Base-by-base conservation (phyloP, 2,888 invertebrate genomes). In the Meta bourneti region DNA sequence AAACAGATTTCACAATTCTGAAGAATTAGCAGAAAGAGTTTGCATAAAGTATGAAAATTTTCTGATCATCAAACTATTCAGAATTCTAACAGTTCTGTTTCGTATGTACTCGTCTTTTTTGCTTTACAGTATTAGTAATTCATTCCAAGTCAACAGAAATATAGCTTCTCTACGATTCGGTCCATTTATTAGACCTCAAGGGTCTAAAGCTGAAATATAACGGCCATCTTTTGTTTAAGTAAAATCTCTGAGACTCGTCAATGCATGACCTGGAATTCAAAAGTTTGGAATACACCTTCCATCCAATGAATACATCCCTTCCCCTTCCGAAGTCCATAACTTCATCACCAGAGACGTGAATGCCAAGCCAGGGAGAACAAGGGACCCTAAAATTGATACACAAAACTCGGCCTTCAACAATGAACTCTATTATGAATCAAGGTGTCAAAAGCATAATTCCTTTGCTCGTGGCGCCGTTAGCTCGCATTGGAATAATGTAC, bases 391-490 rank as follows among this genome's bases (percentile, higher is more conserved):
- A 54, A 9, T 72, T 74, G 75, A 61, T n/a, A 34, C 48, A 75
- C 74, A 84, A 84, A 75, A 84, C 54, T 84, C 75, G 2, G 34
- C 7, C 48, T 6, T 19, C 34, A 49, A 77, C 70, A 70, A 75
- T 78, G 70, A 6, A 19, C 48, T 20, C 75, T 48, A 69, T 86
- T 77, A 86, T 86, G 85, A 86, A 86, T 78, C 69, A 77, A 70
- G 78, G 77, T 86, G 85, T 86, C 85, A 78, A 70, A 51, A 78
- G 70, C 85, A 78, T 78, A 86, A 86, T 86, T 78, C 84, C 74
- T 77, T 75, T 54, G 84, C 61, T 34, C 61, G 61, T 54, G 54
- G 61, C 16, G 8, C 75, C 9, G 34, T 52, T 19, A 16, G 69
- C 70, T 84, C 54, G 61, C 72, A 34, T 52, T n/a, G 19, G 61